phyloP scores from a whole-genome alignment of 2,113 vertebrate genomes.

The Pteropus alecto region DNA sequence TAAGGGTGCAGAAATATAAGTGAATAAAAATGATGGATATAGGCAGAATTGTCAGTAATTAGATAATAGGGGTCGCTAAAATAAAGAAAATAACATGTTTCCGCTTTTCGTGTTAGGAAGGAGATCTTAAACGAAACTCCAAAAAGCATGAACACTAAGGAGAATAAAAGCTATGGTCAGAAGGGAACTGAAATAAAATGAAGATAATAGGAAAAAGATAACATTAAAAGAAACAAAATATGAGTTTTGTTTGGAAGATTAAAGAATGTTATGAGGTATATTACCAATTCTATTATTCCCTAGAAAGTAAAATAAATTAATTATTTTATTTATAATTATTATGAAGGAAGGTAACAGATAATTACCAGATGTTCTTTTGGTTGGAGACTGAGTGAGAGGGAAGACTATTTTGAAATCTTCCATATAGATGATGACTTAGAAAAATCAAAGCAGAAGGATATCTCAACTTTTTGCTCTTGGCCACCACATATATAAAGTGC shows the following conservation, averaged over 20 bases:
- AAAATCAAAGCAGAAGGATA: neutral
- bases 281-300: neutral
- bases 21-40: neutral
- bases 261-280: neutral
- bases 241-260: neutral
- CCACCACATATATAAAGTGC: neutral
- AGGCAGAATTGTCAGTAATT: neutral
- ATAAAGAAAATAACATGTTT: neutral
- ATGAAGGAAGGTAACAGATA: neutral
- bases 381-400: neutral
- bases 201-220: neutral
- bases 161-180: neutral
- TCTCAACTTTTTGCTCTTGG: neutral
- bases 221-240: neutral
- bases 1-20: neutral
- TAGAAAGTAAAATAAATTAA: neutral
- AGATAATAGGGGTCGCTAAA: neutral
- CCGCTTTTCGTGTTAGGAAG: neutral
- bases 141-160: neutral
- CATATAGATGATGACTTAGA: neutral
- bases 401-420: neutral
- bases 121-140: neutral
- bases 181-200: neutral
- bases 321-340: neutral
- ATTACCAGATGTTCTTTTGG: neutral